Conservation (phyloP, 1,140 invertebrate genomes). For the Prorops nasuta region DNA sequence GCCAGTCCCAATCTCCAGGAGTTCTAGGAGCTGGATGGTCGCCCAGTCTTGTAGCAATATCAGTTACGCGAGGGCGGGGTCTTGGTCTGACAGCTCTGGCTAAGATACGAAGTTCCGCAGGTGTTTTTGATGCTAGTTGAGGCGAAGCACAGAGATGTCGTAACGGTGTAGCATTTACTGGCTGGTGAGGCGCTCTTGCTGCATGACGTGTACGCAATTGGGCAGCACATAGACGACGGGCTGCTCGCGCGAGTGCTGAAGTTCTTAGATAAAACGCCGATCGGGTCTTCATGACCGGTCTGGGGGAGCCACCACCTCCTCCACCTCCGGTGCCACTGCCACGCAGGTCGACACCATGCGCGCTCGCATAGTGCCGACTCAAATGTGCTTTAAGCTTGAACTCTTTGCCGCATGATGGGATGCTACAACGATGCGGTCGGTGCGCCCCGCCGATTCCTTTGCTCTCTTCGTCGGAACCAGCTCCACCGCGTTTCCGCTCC, state of each 20-base stretch:
- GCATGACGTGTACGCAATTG: constrained; percentile 82
- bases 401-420: constrained; percentile 88
- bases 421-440: constrained; percentile 83
- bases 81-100: constrained; percentile 79
- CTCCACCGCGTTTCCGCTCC: constrained; percentile 46
- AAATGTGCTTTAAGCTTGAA: constrained; percentile 91
- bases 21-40: constrained; percentile 55
- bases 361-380: constrained; percentile 87
- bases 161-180: constrained; percentile 59
- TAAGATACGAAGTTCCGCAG: constrained; percentile 72
- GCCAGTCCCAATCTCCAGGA: constrained; percentile 75
- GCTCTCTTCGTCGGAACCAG: constrained; percentile 51
- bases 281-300: constrained; percentile 94
- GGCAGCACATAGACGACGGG: constrained; percentile 78
- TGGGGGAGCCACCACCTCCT: constrained; percentile 66
- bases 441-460: constrained; percentile 64
- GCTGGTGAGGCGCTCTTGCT: constrained; percentile 80
- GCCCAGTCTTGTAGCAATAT: constrained; percentile 76
- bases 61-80: constrained; percentile 70
- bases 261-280: constrained; percentile 93
- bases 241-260: constrained; percentile 83
- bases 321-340: constrained; percentile 33
- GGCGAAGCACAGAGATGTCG: constrained; percentile 67
- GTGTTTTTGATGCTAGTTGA: constrained; percentile 78
- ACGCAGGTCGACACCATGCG: constrained; percentile 74